Evolutionary conservation across 2,113 vertebrate species (phyloP), one percentile per base, ranked within the genome.

Genomic region (Poecilia latipinna): DNA sequence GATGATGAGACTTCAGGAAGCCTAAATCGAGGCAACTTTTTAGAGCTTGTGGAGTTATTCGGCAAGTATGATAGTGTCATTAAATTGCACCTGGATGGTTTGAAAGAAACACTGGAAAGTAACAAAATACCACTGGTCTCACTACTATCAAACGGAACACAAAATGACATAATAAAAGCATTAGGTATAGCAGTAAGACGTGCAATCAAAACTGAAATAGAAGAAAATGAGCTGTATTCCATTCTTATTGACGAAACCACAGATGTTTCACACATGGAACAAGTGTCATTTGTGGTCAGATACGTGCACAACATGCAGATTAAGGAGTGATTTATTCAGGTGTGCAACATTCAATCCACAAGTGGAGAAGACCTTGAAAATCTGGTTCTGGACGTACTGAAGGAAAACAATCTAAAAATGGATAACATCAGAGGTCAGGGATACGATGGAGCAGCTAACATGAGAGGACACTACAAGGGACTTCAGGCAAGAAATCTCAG

Each of bases 21-120:
- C 22, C 69, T 28, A 42, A 72, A 62, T 42, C 10, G 35, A 72
- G 60, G 70, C 7, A 72, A 62, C 31, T 42, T 28, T 35, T 57
- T 29, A 19, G 69, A 71, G 17, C 12, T 70, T 7, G 51, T 70
- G 3, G 31, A 61, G 68, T 48, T 72, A 60, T 42, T 72, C 32
- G 39, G 32, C 51, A 37, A 39, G n/a, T 71, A 71, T 22, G 54
- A 71, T 33, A 61, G 68, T 70, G 68, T 70, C 26, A 61, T 61
- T 60, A 70, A 70, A 61, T 28, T 37, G 60, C 68, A 61, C 31
- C 54, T 61, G 12, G 54, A 70, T 11, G 2, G 33, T 12, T 39
- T 37, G n/a, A 70, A 70, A 60, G 12, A 70, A 12, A 44, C 19
- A 26, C 51, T 37, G 24, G 24, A 54, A 61, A 51, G 31, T 57